phyloP scores from a whole-genome alignment of 2,888 invertebrate genomes.

The Busseola fusca region DNA sequence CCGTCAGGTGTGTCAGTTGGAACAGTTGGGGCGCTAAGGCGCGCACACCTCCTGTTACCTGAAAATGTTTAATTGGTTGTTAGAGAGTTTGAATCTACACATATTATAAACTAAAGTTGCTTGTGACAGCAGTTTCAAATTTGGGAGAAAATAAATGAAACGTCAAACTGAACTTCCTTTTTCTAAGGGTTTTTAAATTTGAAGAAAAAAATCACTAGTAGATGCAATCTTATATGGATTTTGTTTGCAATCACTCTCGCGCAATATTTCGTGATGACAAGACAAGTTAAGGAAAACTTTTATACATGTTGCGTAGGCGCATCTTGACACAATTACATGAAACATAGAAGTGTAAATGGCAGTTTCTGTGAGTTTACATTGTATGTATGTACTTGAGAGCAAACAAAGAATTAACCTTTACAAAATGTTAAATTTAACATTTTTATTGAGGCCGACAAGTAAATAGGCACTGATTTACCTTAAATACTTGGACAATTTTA shows the following conservation, averaged over 20 bases:
- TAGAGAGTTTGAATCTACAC: not conserved
- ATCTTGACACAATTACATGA: conserved; percentile 47
- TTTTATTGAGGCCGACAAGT: conserved; percentile 39
- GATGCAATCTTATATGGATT: not conserved
- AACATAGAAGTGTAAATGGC: conserved; percentile 9
- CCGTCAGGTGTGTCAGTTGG: conserved; percentile 97
- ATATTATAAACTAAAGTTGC: not conserved
- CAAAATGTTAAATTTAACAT: conserved; percentile 15
- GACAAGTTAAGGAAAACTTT: conserved; percentile 29
- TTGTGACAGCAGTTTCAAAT: not conserved
- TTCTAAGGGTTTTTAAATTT: not conserved
- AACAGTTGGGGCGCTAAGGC: conserved; percentile 97
- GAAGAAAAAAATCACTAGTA: not conserved
- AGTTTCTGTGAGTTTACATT: conserved; percentile 16
- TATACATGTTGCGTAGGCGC: conserved; percentile 14
- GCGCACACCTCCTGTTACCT: conserved; percentile 97
- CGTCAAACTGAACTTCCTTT: not conserved
- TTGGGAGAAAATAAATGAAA: not conserved
- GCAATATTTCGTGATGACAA: not conserved
- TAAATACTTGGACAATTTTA: conserved; percentile 11
- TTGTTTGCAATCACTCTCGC: conserved; percentile 7
- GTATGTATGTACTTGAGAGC: conserved; percentile 16
- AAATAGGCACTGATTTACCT: conserved; percentile 29
- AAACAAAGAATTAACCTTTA: conserved; percentile 29
- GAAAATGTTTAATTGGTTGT: conserved; percentile 70